A percentile compares a stretch with the other conserved stretches of the same genome.
phyloP scores from a whole-genome alignment of 2,797 vertebrate species.

The Champsocephalus gunnari region DNA sequence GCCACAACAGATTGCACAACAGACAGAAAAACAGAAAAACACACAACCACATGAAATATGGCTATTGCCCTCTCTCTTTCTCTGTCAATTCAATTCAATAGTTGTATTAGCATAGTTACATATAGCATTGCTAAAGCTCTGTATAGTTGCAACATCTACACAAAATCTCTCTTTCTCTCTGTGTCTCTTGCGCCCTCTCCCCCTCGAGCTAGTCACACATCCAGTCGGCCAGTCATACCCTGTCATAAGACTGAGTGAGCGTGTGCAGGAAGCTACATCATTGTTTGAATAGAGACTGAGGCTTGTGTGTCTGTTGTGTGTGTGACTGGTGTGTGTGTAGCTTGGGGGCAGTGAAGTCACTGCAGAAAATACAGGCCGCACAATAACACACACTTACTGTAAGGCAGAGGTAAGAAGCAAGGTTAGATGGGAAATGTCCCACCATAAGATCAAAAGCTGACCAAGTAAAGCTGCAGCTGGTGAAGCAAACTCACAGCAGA shows the following conservation, averaged over 20 bases:
- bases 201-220: conserved; percentile 66
- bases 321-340: conserved; percentile 22
- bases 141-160: too few relatives aligned
- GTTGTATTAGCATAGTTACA: too few relatives aligned
- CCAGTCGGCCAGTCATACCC: conserved; percentile 73
- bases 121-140: too few relatives aligned
- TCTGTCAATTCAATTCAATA: too few relatives aligned
- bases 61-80: background rate
- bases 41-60: conserved; percentile 33
- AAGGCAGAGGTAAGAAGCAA: conserved; percentile 31
- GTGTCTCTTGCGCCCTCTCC: background rate
- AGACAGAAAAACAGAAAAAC: conserved; percentile 38
- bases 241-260: conserved; percentile 72
- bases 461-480: background rate
- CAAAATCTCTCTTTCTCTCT: background rate
- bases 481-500: conserved; percentile 11
- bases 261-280: conserved; percentile 62
- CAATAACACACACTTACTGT: conserved; percentile 52
- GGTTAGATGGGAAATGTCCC: conserved; percentile 42
- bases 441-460: conserved; percentile 28
- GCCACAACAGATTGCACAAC: conserved; percentile 50
- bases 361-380: conserved; percentile 44
- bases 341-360: conserved; percentile 57
- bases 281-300: conserved; percentile 59
- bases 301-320: conserved; percentile 27